Percentiles rank a stretch among this genome's conserved stretches.
These are phyloP conservation scores for Yasuhikotakia modesta DNA, from an alignment of 2,797 vertebrate species.

Conservation along the genomic window DNA sequence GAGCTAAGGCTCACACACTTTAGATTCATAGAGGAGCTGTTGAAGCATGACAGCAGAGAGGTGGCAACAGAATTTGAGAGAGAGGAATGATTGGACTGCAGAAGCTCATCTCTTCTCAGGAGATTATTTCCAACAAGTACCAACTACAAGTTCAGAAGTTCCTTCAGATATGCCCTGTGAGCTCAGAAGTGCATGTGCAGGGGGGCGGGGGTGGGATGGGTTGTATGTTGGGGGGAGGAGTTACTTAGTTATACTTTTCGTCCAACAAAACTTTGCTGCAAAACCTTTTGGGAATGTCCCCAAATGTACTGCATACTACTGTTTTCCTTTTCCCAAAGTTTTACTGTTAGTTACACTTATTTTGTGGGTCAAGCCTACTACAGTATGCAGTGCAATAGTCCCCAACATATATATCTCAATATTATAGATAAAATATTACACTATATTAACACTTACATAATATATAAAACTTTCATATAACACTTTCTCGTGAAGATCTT, in stretches of 20 bases:
- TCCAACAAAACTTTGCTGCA: not conserved
- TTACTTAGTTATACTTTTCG: too few relatives aligned
- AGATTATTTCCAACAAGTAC: constrained; percentile 53
- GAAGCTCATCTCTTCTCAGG: constrained; percentile 53
- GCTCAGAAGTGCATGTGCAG: not conserved
- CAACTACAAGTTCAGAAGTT: constrained; percentile 44
- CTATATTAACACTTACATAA: too few relatives aligned
- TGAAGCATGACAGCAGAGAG: constrained; percentile 66
- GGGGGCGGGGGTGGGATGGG: not conserved
- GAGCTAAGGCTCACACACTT: constrained; percentile 60
- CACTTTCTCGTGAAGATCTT: too few relatives aligned
- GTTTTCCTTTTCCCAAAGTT: not conserved
- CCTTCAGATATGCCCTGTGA: constrained; percentile 37
- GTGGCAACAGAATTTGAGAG: constrained; percentile 70
- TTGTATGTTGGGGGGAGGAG: not conserved
- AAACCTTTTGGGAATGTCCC: not conserved
- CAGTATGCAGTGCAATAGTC: too few relatives aligned
- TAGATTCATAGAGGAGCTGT: constrained; percentile 69
- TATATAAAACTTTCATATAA: too few relatives aligned
- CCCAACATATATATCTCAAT: too few relatives aligned
- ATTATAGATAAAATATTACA: too few relatives aligned
- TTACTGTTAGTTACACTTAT: too few relatives aligned
- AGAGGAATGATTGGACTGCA: constrained; percentile 56
- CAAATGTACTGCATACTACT: not conserved
- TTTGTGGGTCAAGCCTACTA: too few relatives aligned